These are phyloP conservation scores for Pseudochirops cupreus DNA, from an alignment of 2,797 vertebrate species.

Conservation along the genomic window DNA sequence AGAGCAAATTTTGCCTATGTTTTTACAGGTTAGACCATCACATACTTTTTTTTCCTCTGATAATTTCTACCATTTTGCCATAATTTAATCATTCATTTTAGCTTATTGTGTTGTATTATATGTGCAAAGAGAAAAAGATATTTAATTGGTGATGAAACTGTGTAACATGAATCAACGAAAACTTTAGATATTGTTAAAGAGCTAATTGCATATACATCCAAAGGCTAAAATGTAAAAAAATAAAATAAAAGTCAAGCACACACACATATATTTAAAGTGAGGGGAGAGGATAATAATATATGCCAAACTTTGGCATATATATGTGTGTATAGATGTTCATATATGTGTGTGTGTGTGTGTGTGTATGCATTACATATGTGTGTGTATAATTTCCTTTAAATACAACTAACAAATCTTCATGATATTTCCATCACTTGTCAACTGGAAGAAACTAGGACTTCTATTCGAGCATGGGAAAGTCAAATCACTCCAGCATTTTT, in stretches of 20 bases:
- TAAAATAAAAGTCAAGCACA: background rate
- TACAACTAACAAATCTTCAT: background rate
- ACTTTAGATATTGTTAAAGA: background rate
- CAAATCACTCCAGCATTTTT: slow-evolving; percentile 67
- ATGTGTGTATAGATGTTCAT: no score
- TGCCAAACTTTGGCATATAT: background rate
- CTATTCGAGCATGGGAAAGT: slow-evolving; percentile 63
- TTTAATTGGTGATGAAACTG: background rate
- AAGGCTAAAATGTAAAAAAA: background rate
- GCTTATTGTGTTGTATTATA: background rate
- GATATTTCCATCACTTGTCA: background rate
- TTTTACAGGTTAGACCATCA: background rate
- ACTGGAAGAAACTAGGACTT: slow-evolving; percentile 22
- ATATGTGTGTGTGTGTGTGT: no score
- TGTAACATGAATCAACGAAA: background rate
- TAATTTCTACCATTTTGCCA: background rate
- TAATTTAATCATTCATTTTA: background rate
- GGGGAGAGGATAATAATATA: no score
- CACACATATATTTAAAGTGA: background rate
- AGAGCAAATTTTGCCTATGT: background rate
- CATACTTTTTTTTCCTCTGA: background rate
- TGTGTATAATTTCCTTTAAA: background rate
- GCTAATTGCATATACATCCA: background rate
- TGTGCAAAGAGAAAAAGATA: background rate
- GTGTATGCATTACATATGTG: background rate